Conservation (phyloP, 1,140 invertebrate genomes). For the Phthorimaea operculella region DNA sequence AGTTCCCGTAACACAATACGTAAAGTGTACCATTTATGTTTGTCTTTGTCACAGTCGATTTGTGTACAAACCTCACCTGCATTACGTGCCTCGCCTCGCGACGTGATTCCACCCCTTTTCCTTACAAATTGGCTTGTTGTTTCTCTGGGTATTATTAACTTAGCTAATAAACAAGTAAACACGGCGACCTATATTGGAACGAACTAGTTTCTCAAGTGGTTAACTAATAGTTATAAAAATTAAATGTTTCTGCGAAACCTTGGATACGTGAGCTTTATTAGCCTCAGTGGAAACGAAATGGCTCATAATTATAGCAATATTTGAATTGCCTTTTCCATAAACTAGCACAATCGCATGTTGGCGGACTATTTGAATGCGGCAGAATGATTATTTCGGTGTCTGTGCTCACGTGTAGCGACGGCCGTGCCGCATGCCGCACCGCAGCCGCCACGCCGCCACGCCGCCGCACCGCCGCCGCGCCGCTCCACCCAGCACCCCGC, state of each 20-base stretch:
- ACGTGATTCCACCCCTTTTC: neutral
- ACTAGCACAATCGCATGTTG: constrained; percentile 43
- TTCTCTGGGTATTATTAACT: neutral
- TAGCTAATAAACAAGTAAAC: neutral
- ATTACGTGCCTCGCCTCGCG: neutral
- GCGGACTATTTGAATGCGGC: constrained; percentile 34
- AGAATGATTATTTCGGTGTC: constrained; percentile 33
- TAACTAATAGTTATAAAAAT: constrained; percentile 18
- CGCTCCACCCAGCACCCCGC: neutral
- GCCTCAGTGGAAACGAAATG: constrained; percentile 39
- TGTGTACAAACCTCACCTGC: constrained; percentile 8
- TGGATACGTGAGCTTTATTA: constrained; percentile 36
- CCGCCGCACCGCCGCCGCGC: too few relatives aligned
- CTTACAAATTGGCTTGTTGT: neutral
- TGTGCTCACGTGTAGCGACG: constrained; percentile 15
- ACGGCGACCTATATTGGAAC: constrained; percentile 1
- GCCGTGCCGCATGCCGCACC: neutral
- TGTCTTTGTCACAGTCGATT: constrained; percentile 20
- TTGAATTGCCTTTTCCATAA: constrained; percentile 45
- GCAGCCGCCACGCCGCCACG: too few relatives aligned
- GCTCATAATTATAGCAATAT: constrained; percentile 47
- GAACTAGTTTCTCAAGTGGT: constrained; percentile 7
- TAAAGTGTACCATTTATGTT: constrained; percentile 22
- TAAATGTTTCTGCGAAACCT: constrained; percentile 29
- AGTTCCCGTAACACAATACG: constrained; percentile 24